Percentiles rank a stretch among this genome's conserved stretches.
phyloP scores from a whole-genome alignment of 2,888 invertebrate genomes.

The Lamellibrachia columna region DNA sequence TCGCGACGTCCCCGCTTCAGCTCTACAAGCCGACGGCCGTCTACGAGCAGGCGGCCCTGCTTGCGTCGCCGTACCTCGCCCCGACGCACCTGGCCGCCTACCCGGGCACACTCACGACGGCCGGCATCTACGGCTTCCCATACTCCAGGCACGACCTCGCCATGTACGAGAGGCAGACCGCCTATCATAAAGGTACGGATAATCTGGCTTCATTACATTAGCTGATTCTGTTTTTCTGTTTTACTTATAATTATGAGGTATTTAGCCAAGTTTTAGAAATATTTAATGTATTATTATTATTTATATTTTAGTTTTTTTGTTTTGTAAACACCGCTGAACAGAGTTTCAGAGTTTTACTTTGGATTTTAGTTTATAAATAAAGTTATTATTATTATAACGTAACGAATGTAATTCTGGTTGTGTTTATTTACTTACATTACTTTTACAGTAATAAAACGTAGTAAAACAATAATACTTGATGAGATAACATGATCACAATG shows the following conservation, averaged over 20 bases:
- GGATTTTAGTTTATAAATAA: too few relatives aligned
- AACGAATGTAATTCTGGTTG: too few relatives aligned
- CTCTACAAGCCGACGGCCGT: not conserved
- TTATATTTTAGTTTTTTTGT: not conserved
- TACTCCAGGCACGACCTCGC: constrained; percentile 3
- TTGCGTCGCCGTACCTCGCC: not conserved
- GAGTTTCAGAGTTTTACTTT: too few relatives aligned
- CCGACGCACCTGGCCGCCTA: not conserved
- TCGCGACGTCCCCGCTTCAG: not conserved
- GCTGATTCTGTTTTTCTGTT: not conserved
- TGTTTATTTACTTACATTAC: too few relatives aligned
- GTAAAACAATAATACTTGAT: too few relatives aligned
- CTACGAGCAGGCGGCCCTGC: not conserved
- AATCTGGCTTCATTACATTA: not conserved
- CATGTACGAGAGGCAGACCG: not conserved
- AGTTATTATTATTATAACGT: too few relatives aligned
- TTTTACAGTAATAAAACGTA: too few relatives aligned
- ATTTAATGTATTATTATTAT: not conserved
- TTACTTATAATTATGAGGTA: too few relatives aligned
- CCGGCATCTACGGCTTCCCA: not conserved
- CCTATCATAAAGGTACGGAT: not conserved
- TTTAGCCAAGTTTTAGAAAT: too few relatives aligned
- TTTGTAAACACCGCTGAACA: too few relatives aligned
- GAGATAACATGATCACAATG: too few relatives aligned
- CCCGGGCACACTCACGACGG: not conserved